Percentiles rank a stretch among this genome's conserved stretches.
phyloP scores from a whole-genome alignment of 2,113 vertebrate species.

The Nothobranchius kuhntae region DNA sequence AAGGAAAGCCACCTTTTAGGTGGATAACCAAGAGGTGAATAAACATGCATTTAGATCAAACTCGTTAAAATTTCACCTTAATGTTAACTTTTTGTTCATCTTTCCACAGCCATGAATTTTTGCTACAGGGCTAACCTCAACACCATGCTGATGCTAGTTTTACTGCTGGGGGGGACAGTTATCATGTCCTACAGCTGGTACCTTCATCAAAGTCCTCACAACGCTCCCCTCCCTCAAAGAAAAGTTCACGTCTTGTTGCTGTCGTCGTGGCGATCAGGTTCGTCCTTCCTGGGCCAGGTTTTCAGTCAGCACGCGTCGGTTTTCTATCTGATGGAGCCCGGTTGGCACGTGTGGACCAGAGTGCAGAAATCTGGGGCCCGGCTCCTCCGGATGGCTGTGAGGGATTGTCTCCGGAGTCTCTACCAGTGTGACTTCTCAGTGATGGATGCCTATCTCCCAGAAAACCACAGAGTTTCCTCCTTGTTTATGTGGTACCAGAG shows the following conservation, averaged over 20 bases:
- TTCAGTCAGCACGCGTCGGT: conserved; percentile 92
- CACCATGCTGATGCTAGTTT: conserved; percentile 31
- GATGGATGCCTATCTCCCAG: conserved; percentile 88
- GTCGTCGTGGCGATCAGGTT: conserved; percentile 95
- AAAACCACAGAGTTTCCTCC: conserved; percentile 81
- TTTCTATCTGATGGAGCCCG: conserved; percentile 97
- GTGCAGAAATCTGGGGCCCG: conserved; percentile 76
- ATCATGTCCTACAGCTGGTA: conserved; percentile 84
- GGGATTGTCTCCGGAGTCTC: conserved; percentile 86
- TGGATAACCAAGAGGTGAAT: no score
- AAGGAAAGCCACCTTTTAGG: no score
- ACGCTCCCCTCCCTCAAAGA: conserved; percentile 27
- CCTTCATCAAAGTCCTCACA: conserved; percentile 42
- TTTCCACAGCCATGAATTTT: no score
- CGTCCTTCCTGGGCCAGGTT: conserved; percentile 93
- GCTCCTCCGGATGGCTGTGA: conserved; percentile 86
- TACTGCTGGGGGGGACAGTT: conserved; percentile 83
- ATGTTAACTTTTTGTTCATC: no score
- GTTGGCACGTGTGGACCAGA: conserved; percentile 90
- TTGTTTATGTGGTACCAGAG: conserved; percentile 94
- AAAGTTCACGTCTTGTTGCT: conserved; percentile 91
- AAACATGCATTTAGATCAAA: no score
- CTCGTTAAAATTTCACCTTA: no score
- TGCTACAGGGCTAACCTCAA: no score
- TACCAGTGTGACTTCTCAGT: conserved; percentile 92